Evolutionary conservation across 2,888 invertebrate species (phyloP).

Genomic region (Lamellibrachia satsuma): DNA sequence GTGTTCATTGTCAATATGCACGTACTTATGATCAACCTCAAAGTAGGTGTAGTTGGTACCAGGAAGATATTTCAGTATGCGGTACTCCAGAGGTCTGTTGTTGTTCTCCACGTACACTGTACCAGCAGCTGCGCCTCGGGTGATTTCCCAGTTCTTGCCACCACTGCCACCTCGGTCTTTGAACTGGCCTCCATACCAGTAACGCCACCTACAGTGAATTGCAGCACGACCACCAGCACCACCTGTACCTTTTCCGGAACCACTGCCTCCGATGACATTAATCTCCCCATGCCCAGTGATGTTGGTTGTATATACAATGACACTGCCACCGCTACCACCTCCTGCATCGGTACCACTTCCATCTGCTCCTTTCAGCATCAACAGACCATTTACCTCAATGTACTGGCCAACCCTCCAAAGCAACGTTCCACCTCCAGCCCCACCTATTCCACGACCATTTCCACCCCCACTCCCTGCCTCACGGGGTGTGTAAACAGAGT

Average conservation of each 20-base stretch:
- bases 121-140: conserved; percentile 50
- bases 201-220: conserved; percentile 50
- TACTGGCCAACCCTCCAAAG: conserved; percentile 48
- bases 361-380: conserved; percentile 46
- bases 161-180: conserved; percentile 43
- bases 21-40: conserved; percentile 45
- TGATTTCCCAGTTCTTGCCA: conserved; percentile 28
- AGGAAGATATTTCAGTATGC: conserved; percentile 48
- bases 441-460: conserved; percentile 42
- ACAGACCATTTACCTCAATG: conserved; percentile 51
- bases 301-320: conserved; percentile 49
- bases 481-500: conserved; percentile 45
- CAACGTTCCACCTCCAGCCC: conserved; percentile 50
- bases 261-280: conserved; percentile 48
- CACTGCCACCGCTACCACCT: conserved; percentile 54
- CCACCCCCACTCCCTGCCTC: conserved; percentile 52
- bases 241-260: conserved; percentile 45
- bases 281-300: conserved; percentile 54
- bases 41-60: conserved; percentile 47
- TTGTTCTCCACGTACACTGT: conserved; percentile 53
- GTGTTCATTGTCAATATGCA: conserved; percentile 51
- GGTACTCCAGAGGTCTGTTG: conserved; percentile 49
- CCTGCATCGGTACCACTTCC: conserved; percentile 47
- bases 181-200: conserved; percentile 49
- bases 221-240: conserved; percentile 51